Evolutionary conservation across 2,888 invertebrate genomes (phyloP).

Genomic region (Meganola albula): DNA sequence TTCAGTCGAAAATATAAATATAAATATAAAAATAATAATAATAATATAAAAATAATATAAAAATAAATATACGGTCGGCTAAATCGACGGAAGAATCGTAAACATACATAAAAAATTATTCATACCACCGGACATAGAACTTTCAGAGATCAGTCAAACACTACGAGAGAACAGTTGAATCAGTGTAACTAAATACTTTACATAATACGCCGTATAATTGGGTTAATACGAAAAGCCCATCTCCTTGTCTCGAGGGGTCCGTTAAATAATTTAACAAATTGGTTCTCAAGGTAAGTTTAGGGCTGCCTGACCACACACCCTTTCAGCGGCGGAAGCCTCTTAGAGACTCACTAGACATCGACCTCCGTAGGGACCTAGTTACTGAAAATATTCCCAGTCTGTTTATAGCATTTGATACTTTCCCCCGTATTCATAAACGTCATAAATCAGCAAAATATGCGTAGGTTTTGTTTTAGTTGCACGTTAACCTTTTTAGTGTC

Average conservation of each 20-base stretch:
- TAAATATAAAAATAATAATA: too few relatives aligned
- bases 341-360: conserved; percentile 55
- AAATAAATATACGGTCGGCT: too few relatives aligned
- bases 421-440: background rate
- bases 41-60: too few relatives aligned
- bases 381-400: conserved; percentile 21
- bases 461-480: too few relatives aligned
- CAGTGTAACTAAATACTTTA: too few relatives aligned
- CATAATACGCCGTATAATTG: conserved; percentile 17
- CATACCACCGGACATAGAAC: too few relatives aligned
- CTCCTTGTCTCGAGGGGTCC: conserved; percentile 40
- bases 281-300: conserved; percentile 62
- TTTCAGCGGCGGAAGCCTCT: conserved; percentile 63
- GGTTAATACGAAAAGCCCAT: conserved; percentile 36
- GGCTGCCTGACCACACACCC: conserved; percentile 68
- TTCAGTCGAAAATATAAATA: too few relatives aligned
- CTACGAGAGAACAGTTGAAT: background rate
- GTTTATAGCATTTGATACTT: conserved; percentile 18
- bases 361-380: conserved; percentile 46
- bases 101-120: too few relatives aligned
- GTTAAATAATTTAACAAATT: conserved; percentile 71
- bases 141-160: background rate
- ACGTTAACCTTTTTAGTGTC: too few relatives aligned
- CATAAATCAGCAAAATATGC: too few relatives aligned
- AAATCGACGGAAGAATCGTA: too few relatives aligned